Conservation (phyloP, 2,888 invertebrate species). For the Rhaphigaster nebulosa region DNA sequence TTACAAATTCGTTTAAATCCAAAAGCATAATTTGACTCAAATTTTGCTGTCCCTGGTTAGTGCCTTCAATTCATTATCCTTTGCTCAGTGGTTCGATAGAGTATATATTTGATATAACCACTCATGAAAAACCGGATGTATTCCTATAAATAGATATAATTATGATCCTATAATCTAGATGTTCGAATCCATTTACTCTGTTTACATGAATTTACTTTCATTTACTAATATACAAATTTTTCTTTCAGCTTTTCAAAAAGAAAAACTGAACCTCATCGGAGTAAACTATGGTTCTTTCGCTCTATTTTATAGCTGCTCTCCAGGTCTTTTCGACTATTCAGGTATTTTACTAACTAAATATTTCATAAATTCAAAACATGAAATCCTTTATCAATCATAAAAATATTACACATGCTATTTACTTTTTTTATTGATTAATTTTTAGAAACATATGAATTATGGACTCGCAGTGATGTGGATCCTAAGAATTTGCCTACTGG, state of each 20-base stretch:
- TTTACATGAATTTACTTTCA: not conserved
- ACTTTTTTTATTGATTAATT: not conserved
- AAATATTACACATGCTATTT: not conserved
- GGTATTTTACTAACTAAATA: not conserved
- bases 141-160: no score
- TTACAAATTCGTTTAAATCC: no score
- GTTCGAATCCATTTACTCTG: not conserved
- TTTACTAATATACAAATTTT: not conserved
- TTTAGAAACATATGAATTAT: slow-evolving; percentile 31
- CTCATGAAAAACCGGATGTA: no score
- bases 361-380: not conserved
- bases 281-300: not conserved
- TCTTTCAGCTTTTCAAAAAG: not conserved
- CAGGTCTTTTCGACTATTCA: not conserved
- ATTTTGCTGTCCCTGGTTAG: no score
- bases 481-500: not conserved
- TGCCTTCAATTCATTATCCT: no score
- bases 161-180: no score
- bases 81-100: no score
- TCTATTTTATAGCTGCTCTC: not conserved
- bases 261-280: not conserved
- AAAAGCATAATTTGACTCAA: no score
- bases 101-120: no score
- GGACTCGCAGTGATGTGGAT: slow-evolving; percentile 4
- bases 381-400: not conserved